Conservation (phyloP, 2,113 vertebrate genomes). For the Oncorhynchus tshawytscha region DNA sequence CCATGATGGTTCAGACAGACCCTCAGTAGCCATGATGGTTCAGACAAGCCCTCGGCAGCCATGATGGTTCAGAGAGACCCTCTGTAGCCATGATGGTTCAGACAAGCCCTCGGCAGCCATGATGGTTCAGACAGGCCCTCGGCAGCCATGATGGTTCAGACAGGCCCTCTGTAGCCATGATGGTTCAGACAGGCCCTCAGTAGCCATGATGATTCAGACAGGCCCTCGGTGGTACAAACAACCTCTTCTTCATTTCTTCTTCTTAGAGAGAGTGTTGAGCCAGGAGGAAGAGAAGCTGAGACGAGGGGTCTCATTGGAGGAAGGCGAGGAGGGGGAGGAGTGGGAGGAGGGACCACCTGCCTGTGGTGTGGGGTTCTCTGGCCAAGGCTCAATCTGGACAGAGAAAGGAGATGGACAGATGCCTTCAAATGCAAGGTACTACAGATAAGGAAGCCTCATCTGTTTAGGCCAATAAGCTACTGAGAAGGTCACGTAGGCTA, state of each 20-base stretch:
- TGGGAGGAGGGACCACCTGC: constrained; percentile 12
- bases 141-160: not conserved
- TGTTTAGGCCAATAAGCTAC: not conserved
- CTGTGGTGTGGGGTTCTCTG: constrained; percentile 10
- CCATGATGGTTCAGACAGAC: too few species aligned
- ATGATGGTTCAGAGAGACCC: too few species aligned
- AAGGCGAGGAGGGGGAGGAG: not conserved
- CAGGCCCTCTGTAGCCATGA: too few species aligned
- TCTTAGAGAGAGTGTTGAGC: constrained; percentile 49
- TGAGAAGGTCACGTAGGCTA: not conserved
- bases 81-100: too few species aligned
- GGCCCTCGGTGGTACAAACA: not conserved
- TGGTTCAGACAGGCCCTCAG: too few species aligned
- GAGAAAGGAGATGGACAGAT: not conserved
- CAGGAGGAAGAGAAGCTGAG: constrained; percentile 62
- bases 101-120: too few species aligned
- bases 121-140: not conserved
- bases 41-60: too few species aligned
- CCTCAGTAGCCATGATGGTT: too few species aligned
- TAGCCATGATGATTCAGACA: not conserved
- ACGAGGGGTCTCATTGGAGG: constrained; percentile 19
- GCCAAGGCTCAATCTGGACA: not conserved
- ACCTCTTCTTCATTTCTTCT: constrained; percentile 23
- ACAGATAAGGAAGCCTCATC: not conserved
- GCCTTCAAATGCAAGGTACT: not conserved